A percentile compares a stretch with the other conserved stretches of the same genome.
phyloP scores from a whole-genome alignment of 2,797 vertebrate species.

The Psittacula derbiana region DNA sequence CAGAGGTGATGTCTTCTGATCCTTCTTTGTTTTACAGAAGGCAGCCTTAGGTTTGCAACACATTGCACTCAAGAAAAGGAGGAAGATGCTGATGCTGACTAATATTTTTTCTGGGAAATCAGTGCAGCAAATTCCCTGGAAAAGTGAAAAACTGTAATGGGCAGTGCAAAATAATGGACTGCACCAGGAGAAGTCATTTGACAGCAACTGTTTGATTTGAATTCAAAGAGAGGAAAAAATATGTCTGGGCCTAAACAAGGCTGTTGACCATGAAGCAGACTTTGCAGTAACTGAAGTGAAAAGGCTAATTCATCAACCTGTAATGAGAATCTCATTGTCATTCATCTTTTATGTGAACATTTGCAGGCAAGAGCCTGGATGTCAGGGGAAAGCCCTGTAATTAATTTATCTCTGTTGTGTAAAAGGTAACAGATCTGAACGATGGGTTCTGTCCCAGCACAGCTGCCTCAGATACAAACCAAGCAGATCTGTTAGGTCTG shows the following conservation, averaged over 20 bases:
- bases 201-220: not conserved
- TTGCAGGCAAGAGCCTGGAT: conserved; percentile 24
- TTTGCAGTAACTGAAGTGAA: conserved; percentile 36
- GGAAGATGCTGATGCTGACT: not conserved
- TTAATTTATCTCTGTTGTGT: conserved; percentile 54
- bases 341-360: conserved; percentile 53
- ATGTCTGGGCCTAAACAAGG: not conserved
- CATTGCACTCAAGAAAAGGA: not conserved
- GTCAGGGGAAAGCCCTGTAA: conserved; percentile 51
- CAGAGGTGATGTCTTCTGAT: not conserved
- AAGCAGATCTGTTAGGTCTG: not conserved
- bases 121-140: not conserved
- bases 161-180: not conserved
- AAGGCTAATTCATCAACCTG: conserved; percentile 53
- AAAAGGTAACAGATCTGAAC: conserved; percentile 48
- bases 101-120: not conserved
- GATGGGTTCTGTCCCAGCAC: conserved; percentile 8
- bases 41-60: not conserved
- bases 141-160: not conserved
- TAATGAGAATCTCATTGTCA: conserved; percentile 58
- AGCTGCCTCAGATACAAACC: conserved; percentile 40
- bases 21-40: not conserved
- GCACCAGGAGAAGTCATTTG: not conserved
- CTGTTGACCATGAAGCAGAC: conserved; percentile 33
- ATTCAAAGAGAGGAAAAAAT: not conserved